Base-by-base conservation (phyloP, 2,888 invertebrate species). In the Spodoptera exigua region DNA sequence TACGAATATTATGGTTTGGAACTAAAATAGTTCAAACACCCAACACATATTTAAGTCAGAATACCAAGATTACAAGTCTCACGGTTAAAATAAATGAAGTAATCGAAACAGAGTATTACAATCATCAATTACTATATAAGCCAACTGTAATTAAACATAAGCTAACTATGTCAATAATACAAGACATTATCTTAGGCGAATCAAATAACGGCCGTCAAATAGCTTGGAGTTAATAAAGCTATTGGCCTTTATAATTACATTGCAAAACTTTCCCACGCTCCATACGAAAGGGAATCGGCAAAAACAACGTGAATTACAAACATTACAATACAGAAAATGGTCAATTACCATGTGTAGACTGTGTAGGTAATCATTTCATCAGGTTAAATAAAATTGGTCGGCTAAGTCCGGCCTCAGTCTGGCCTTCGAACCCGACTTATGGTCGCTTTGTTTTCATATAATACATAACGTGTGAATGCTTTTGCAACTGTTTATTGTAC, bases 351-450 rank as follows among this genome's bases (percentile, higher is more conserved):
- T 76, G 79, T 76, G 69, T 61, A 65, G 68, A 70, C 76, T 76
- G 78, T 76, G 69, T 61, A 65, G 68, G 71, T 77, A 81, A 77
- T 78, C 76, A 84, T 86, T 87, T 86, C 84, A 82, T 83, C 81
- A 86, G 74, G 69, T 79, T 76, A 74, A 77, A 74, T 78, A 62
- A 83, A 86, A 85, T 85, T 85, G 81, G 78, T 69, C 55, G 52
- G 63, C 66, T 72, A 66, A 71, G 67, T 74, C 62, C 69, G 83
- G 74, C 86, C 86, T 81, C 80, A 70, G 67, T 54, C 59, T 74
- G 78, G 77, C 88, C 89, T 89, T 88, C 86, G 55, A 63, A 71
- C 60, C 58, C 40, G 63, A 84, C 85, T 83, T 85, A 85, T 84
- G 72, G 79, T 81, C 78, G 78, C 84, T 85, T 85, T 87, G 83